These are phyloP conservation scores for Acheta domesticus DNA, from an alignment of 2,888 invertebrate species.

Conservation along the genomic window DNA sequence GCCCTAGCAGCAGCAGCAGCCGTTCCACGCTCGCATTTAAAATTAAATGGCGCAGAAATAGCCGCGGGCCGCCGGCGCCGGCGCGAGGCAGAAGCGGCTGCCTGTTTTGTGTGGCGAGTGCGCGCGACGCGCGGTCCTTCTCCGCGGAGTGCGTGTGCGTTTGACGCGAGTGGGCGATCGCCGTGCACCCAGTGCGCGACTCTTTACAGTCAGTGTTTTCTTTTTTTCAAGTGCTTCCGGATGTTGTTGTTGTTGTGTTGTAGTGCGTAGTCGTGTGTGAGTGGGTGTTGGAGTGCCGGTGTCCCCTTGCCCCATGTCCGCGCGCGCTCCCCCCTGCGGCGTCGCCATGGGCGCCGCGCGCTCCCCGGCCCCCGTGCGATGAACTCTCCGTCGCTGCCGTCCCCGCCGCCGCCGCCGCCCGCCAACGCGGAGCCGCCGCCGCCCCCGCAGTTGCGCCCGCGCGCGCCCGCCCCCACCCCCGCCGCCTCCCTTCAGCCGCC, in stretches of 20 bases:
- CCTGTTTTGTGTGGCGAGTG: too few relatives aligned
- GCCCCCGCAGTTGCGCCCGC: background rate
- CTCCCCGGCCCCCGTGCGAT: background rate
- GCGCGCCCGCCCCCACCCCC: background rate
- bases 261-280: background rate
- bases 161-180: background rate
- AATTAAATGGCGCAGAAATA: background rate
- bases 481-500: too few relatives aligned
- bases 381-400: background rate
- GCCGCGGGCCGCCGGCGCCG: background rate
- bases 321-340: background rate
- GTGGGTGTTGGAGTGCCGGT: background rate
- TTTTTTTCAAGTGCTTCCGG: background rate
- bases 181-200: background rate
- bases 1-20: background rate
- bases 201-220: background rate
- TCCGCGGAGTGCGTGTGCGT: background rate
- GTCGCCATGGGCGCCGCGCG: conserved; percentile 6
- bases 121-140: too few relatives aligned
- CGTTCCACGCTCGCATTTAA: background rate
- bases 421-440: background rate
- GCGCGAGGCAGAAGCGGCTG: background rate
- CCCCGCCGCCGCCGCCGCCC: background rate
- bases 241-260: background rate
- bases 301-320: background rate